These are phyloP conservation scores for Agrochola circellaris DNA, from an alignment of 2,888 invertebrate genomes.

Conservation along the genomic window DNA sequence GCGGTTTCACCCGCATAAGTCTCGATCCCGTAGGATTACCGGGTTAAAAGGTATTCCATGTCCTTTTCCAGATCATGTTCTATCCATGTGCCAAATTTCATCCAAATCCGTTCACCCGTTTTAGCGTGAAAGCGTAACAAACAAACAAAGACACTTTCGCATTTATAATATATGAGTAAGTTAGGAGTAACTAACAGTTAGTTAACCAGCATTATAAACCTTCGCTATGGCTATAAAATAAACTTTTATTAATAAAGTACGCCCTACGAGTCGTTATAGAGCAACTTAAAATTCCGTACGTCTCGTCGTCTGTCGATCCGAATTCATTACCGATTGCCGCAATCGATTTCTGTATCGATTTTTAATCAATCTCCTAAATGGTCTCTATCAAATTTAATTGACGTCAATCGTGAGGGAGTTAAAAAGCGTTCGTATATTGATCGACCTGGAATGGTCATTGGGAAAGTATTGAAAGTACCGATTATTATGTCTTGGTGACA, in stretches of 20 bases:
- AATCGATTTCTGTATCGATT: conserved; percentile 82
- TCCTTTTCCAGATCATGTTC: too few relatives aligned
- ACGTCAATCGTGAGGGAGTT: conserved; percentile 81
- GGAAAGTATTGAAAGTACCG: conserved; percentile 70
- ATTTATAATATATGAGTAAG: too few relatives aligned
- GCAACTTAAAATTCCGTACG: conserved; percentile 76
- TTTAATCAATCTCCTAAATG: conserved; percentile 86
- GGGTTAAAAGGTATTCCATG: too few relatives aligned
- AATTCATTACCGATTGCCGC: conserved; percentile 75
- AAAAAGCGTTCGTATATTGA: conserved; percentile 75
- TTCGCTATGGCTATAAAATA: conserved; percentile 69
- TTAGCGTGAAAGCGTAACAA: too few relatives aligned
- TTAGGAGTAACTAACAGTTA: conserved; percentile 41
- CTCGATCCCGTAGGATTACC: too few relatives aligned
- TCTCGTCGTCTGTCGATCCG: conserved; percentile 66
- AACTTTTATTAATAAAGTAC: conserved; percentile 70
- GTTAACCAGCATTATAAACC: conserved; percentile 67
- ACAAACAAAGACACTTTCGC: too few relatives aligned
- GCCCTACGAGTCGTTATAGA: conserved; percentile 71
- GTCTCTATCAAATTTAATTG: conserved; percentile 87
- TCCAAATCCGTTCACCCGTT: too few relatives aligned
- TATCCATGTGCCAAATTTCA: too few relatives aligned
- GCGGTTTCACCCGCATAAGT: too few relatives aligned
- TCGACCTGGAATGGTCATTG: conserved; percentile 66
- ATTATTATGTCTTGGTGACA: conserved; percentile 68